phyloP scores from a whole-genome alignment of 2,797 vertebrate genomes.

The Cyprinella venusta region DNA sequence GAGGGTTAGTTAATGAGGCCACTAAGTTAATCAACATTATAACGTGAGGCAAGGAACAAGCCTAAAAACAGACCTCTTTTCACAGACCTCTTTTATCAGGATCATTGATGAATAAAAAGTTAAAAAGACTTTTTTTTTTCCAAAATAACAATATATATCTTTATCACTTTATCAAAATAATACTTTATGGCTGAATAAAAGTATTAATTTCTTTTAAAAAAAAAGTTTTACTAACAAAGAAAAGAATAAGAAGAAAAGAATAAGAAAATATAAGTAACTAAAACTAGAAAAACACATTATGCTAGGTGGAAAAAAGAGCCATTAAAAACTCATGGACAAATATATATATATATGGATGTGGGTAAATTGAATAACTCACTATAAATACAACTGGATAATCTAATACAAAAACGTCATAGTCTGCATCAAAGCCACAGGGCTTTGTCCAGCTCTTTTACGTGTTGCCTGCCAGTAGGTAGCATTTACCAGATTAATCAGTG shows the following conservation, averaged over 20 bases:
- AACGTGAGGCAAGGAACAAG: neutral
- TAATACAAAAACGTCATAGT: slow-evolving; percentile 7
- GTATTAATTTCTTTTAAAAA: too few relatives aligned
- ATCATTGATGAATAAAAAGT: too few relatives aligned
- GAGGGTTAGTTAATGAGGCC: neutral
- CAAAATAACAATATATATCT: too few relatives aligned
- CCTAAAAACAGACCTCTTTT: neutral
- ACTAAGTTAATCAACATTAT: neutral
- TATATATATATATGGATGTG: neutral
- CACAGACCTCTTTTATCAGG: too few relatives aligned
- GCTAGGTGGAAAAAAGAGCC: neutral
- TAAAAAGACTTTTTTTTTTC: too few relatives aligned
- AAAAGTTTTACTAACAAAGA: too few relatives aligned
- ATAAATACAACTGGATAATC: slow-evolving; percentile 2
- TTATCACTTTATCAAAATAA: too few relatives aligned
- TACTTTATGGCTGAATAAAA: too few relatives aligned
- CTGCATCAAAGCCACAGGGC: neutral
- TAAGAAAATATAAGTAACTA: too few relatives aligned
- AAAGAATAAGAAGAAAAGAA: too few relatives aligned
- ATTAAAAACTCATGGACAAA: neutral
- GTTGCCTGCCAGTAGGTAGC: slow-evolving; percentile 32
- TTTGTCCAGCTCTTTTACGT: neutral
- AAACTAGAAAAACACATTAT: too few relatives aligned
- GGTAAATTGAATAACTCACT: neutral
- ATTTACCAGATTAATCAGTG: slow-evolving; percentile 49